A percentile compares a stretch with the other conserved stretches of the same genome.
Evolutionary conservation across 2,113 vertebrate genomes (phyloP).

Genomic region (Trinectes maculatus): DNA sequence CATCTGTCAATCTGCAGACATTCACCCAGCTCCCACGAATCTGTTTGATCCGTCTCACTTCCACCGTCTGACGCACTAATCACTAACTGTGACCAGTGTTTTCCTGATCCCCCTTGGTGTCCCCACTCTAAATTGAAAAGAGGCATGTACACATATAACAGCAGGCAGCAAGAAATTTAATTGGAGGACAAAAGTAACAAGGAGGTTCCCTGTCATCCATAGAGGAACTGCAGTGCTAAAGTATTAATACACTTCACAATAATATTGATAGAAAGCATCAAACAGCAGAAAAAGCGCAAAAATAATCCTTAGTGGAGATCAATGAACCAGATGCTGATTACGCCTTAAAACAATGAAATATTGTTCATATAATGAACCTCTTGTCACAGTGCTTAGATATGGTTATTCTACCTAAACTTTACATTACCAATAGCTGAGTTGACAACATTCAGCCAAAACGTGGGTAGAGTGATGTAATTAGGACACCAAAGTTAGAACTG

Average conservation of each 20-base stretch:
- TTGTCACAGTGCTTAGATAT: slow-evolving; percentile 93
- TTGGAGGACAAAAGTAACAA: slow-evolving; percentile 72
- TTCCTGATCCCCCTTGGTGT: not conserved
- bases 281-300: slow-evolving; percentile 19
- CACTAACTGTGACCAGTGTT: slow-evolving; percentile 1
- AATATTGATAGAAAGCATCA: slow-evolving; percentile 48
- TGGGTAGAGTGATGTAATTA: slow-evolving; percentile 60
- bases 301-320: slow-evolving; percentile 39
- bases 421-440: slow-evolving; percentile 58
- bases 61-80: not conserved
- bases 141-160: slow-evolving; percentile 46
- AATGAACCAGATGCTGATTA: slow-evolving; percentile 60
- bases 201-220: slow-evolving; percentile 48
- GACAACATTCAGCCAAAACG: slow-evolving; percentile 78
- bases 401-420: slow-evolving; percentile 62
- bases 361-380: slow-evolving; percentile 63
- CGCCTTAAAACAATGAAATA: slow-evolving; percentile 54
- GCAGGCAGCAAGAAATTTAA: slow-evolving; percentile 81
- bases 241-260: slow-evolving; percentile 67
- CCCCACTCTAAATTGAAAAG: slow-evolving; percentile 12
- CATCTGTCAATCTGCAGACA: slow-evolving; percentile 9
- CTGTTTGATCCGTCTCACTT: slow-evolving; percentile 6
- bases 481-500: slow-evolving; percentile 47
- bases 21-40: slow-evolving; percentile 11
- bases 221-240: slow-evolving; percentile 56